A percentile compares a stretch with the other conserved stretches of the same genome.
Conservation (phyloP, 1,140 invertebrate genomes). For the Aphelinus certus region DNA sequence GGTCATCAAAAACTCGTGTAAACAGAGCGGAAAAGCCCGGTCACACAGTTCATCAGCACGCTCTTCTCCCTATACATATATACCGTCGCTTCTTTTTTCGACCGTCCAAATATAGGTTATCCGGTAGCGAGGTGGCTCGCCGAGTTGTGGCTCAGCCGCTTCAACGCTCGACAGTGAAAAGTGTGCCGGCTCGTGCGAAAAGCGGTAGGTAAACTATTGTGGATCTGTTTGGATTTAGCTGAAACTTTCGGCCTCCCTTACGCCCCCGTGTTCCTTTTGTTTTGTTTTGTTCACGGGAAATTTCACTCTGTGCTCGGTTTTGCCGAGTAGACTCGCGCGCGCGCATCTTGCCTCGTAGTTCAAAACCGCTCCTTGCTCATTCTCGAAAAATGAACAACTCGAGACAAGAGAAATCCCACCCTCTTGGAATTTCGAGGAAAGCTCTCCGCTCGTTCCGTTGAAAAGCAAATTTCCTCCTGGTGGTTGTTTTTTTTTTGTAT, state of each 20-base stretch:
- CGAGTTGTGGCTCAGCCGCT: background rate
- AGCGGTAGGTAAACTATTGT: background rate
- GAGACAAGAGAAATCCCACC: too few species aligned
- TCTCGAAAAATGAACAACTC: too few species aligned
- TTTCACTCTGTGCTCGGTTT: background rate
- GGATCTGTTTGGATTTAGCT: conserved; percentile 5
- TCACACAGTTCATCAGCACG: too few species aligned
- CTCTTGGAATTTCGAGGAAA: too few species aligned
- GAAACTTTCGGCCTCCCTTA: background rate
- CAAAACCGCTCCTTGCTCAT: too few species aligned
- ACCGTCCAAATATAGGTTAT: conserved; percentile 14
- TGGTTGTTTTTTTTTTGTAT: too few species aligned
- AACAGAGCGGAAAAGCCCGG: too few species aligned
- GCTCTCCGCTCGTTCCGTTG: too few species aligned
- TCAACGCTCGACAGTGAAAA: background rate
- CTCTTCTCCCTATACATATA: conserved; percentile 2
- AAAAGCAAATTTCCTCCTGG: too few species aligned
- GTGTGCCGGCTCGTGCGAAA: background rate
- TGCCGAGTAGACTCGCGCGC: too few species aligned
- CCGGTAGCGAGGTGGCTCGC: background rate
- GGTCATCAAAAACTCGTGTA: background rate
- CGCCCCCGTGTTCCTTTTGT: background rate
- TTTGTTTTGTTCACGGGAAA: background rate
- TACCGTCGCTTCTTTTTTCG: conserved; percentile 31
- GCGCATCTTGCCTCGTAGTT: too few species aligned